A percentile compares a stretch with the other conserved stretches of the same genome.
These are phyloP conservation scores for Notoglanidium macrostoma DNA, from an alignment of 2,797 vertebrate genomes.

Conservation along the genomic window DNA sequence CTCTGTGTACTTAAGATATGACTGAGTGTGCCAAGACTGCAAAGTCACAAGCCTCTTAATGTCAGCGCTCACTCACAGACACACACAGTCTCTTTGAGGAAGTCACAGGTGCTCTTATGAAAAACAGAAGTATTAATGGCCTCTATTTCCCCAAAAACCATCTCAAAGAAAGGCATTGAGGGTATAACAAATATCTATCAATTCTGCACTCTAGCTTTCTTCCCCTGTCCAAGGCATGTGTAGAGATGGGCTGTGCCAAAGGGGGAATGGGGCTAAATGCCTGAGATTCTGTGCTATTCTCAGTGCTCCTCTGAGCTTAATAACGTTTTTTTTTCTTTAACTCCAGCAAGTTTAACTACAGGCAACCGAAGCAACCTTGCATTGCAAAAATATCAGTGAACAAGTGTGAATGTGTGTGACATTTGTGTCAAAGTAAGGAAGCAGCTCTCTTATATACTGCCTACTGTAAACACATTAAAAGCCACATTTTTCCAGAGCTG, in stretches of 20 bases:
- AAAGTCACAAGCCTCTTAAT: constrained; percentile 49
- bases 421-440: constrained; percentile 48
- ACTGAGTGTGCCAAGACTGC: constrained; percentile 29
- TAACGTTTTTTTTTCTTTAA: constrained; percentile 41
- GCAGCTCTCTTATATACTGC: constrained; percentile 20
- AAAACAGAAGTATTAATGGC: constrained; percentile 54
- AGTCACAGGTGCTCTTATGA: constrained; percentile 45
- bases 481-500: constrained; percentile 41
- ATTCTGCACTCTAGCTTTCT: not conserved
- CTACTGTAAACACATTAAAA: constrained; percentile 43
- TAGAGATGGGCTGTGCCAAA: constrained; percentile 22
- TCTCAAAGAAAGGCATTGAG: constrained; percentile 9
- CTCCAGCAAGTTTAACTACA: constrained; percentile 21
- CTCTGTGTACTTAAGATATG: constrained; percentile 4
- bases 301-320: constrained; percentile 12
- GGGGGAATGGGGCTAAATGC: constrained; percentile 33
- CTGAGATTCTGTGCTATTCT: constrained; percentile 38
- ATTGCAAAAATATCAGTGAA: not conserved
- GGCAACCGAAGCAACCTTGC: constrained; percentile 13
- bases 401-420: constrained; percentile 10
- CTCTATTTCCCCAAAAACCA: constrained; percentile 49
- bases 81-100: constrained; percentile 47
- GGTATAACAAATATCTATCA: constrained; percentile 3
- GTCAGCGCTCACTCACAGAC: constrained; percentile 36
- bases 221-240: not conserved